These are phyloP conservation scores for Cryptus armator DNA, from an alignment of 2,888 invertebrate genomes.

Conservation along the genomic window DNA sequence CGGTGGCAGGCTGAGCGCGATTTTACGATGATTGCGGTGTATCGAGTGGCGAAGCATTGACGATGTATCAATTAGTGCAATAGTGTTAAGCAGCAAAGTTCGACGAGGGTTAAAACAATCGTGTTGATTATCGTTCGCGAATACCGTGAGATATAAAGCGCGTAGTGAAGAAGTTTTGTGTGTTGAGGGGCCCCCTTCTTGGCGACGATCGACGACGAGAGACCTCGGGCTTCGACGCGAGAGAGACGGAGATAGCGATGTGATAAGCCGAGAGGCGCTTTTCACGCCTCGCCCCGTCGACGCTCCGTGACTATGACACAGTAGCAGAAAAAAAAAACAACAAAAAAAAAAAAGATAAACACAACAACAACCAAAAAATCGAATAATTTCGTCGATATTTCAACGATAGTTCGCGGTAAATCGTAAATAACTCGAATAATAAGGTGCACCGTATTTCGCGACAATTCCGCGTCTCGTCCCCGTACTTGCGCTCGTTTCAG, in stretches of 20 bases:
- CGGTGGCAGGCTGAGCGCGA: conserved; percentile 70
- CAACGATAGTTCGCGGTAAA: neutral
- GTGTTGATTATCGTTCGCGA: neutral
- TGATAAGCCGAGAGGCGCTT: conserved; percentile 70
- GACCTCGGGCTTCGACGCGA: conserved; percentile 22
- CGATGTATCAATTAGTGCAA: conserved; percentile 16
- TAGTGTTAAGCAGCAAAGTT: conserved; percentile 9
- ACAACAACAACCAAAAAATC: neutral
- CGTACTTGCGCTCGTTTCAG: neutral
- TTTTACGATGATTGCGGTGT: conserved; percentile 61
- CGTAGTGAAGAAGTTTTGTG: conserved; percentile 7
- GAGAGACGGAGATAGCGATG: conserved; percentile 53
- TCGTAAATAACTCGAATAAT: neutral
- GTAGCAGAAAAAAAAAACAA: conserved; percentile 1
- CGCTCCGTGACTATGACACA: conserved; percentile 53
- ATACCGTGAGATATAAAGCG: neutral
- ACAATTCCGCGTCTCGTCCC: neutral
- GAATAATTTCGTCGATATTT: neutral
- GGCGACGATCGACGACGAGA: conserved; percentile 1
- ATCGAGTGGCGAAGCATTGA: conserved; percentile 47
- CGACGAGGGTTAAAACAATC: conserved; percentile 4
- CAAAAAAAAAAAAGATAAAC: conserved; percentile 7
- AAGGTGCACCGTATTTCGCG: neutral
- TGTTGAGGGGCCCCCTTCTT: conserved; percentile 14
- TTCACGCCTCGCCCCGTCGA: conserved; percentile 70